Base-by-base conservation (phyloP, 1,140 invertebrate genomes). In the Harlomillsia oculata region DNA sequence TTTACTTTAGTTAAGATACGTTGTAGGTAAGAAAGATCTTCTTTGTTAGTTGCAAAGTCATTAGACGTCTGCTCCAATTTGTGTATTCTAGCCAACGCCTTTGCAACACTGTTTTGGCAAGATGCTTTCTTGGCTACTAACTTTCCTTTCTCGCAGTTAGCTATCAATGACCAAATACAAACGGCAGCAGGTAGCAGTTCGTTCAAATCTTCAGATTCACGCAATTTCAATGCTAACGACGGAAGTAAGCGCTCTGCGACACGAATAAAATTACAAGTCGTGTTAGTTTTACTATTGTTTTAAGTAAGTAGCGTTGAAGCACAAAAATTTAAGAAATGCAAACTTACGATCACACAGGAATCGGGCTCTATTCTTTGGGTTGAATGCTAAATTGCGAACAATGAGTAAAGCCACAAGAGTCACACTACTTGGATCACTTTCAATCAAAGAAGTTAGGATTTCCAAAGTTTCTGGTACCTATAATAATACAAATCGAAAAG, bases 61-160 rank as follows among this genome's bases (percentile, higher is more conserved):
- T 55, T 53, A 1, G 52, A 56, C 32, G 43, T 29, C 39, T 61
- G 46, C 18, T 61, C 41, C 41, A 62, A 13, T 29, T 52, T 56
- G 1, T 44, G 44, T 8, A 64, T 21, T 23, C 48, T 30, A 29
- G 16, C 23, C 9, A 61, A 49, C 3, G 62, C 40, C 28, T 53
- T 44, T 9, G 16, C 9, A 6, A 64, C 4, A 25, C 28, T 41
- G 13, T 28, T 30, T 14, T 8, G 28, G 45, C 58, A 64, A 1
- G 34, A 37, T 13, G 53, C 43, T 40, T 51, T 43, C 37, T 65
- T 65, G 0, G 63, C 59, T 16, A 29, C 6, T 0, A 61, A 39
- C 40, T 61, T 61, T 37, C 63, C 63, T 23, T 60, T 61, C 29
- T 65, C 59, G 0, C 53, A 65, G 37, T 65, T 65, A 20, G 63